Percentiles rank a stretch among this genome's conserved stretches.
These are phyloP conservation scores for Cyaniris semiargus DNA, from an alignment of 2,888 invertebrate genomes.

Conservation along the genomic window DNA sequence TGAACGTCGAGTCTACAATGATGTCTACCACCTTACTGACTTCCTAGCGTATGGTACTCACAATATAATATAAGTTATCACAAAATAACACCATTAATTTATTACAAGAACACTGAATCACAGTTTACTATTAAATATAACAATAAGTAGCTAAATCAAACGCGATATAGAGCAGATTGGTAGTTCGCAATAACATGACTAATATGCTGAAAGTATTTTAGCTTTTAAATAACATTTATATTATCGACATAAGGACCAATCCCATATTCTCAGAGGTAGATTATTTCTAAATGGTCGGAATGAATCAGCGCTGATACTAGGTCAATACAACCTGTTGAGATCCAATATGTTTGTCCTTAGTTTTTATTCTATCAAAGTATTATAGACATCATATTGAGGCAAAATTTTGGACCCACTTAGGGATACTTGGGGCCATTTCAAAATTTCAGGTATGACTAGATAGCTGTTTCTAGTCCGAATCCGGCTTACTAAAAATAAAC, in stretches of 20 bases:
- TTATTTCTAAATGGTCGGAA: neutral
- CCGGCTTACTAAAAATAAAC: no score
- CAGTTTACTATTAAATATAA: neutral
- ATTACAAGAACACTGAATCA: neutral
- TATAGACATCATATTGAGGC: neutral
- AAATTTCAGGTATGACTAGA: no score
- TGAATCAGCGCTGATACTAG: constrained; percentile 6
- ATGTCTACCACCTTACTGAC: no score
- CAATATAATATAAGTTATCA: no score
- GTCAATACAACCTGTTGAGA: constrained; percentile 18
- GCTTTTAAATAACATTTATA: neutral
- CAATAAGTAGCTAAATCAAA: neutral
- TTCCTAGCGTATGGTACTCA: no score
- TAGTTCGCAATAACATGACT: constrained; percentile 18
- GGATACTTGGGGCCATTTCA: no score
- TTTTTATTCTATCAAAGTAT: neutral
- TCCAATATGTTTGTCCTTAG: constrained; percentile 38
- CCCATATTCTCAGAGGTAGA: neutral
- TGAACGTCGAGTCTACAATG: no score
- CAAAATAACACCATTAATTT: neutral
- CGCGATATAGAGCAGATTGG: neutral
- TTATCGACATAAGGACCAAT: neutral
- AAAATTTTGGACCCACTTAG: no score
- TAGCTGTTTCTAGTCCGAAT: no score
- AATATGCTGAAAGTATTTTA: neutral